Percentiles rank a stretch among this genome's conserved stretches.
These are phyloP conservation scores for Phoeniculus purpureus DNA, from an alignment of 2,797 vertebrate genomes.

Conservation along the genomic window DNA sequence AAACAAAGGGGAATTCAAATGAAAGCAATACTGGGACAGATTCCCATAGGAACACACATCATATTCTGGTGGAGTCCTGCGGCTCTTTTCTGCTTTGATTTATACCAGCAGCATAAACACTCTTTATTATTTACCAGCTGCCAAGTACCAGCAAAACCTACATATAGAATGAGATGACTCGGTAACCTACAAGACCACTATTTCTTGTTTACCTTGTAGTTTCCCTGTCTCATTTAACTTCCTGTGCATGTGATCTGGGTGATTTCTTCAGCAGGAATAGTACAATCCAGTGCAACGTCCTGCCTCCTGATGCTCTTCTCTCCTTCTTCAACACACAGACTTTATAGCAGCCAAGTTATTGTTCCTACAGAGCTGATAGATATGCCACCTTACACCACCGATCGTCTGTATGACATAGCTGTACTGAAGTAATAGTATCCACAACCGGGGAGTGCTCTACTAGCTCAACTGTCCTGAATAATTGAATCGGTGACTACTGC, in stretches of 20 bases:
- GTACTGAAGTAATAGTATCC: neutral
- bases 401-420: neutral
- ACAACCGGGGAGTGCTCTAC: rapidly evolving
- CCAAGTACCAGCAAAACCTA: conserved; percentile 1
- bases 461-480: neutral
- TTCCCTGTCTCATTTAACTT: neutral
- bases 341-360: neutral
- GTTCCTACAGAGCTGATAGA: neutral
- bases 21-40: conserved; percentile 28
- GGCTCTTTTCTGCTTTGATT: conserved; percentile 32
- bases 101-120: neutral
- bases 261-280: neutral
- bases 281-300: neutral
- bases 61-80: neutral
- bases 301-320: neutral
- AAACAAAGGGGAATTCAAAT: conserved; percentile 52
- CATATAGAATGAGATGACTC: neutral
- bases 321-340: neutral
- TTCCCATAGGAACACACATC: conserved; percentile 21
- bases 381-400: neutral
- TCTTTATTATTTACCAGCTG: conserved; percentile 2
- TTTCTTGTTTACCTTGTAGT: neutral
- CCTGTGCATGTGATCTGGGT: neutral
- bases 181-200: neutral
- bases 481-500: neutral